These are phyloP conservation scores for Troides oblongomaculatus DNA, from an alignment of 2,888 invertebrate genomes.

Conservation along the genomic window DNA sequence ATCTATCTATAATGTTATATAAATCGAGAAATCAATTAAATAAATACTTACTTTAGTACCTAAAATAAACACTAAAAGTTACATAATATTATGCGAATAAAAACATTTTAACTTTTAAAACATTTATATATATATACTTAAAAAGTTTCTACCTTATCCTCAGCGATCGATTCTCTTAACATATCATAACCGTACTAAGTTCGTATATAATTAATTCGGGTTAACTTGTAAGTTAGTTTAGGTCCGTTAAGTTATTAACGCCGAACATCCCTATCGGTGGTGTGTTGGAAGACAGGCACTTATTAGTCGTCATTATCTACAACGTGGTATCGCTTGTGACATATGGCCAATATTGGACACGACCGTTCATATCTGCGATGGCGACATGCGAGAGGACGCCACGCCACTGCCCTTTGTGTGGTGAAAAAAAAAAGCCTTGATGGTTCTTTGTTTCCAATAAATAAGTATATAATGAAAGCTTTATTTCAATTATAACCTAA, in stretches of 20 bases:
- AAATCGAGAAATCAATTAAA: no score
- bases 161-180: no score
- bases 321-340: slow-evolving; percentile 70
- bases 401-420: slow-evolving; percentile 54
- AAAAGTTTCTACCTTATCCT: no score
- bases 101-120: no score
- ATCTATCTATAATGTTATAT: background rate
- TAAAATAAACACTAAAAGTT: no score
- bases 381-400: slow-evolving; percentile 61
- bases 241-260: slow-evolving; percentile 31
- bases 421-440: slow-evolving; percentile 55
- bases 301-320: slow-evolving; percentile 77
- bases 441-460: slow-evolving; percentile 51
- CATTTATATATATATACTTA: no score
- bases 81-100: no score
- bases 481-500: background rate
- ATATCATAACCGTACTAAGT: background rate
- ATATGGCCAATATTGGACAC: slow-evolving; percentile 75
- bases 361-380: slow-evolving; percentile 54
- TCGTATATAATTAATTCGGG: background rate
- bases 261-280: slow-evolving; percentile 49
- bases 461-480: slow-evolving; percentile 8
- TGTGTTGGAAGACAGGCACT: slow-evolving; percentile 75
- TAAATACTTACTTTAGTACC: no score
- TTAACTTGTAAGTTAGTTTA: background rate